phyloP scores from a whole-genome alignment of 2,113 vertebrate species.

The Stictonetta naevosa region DNA sequence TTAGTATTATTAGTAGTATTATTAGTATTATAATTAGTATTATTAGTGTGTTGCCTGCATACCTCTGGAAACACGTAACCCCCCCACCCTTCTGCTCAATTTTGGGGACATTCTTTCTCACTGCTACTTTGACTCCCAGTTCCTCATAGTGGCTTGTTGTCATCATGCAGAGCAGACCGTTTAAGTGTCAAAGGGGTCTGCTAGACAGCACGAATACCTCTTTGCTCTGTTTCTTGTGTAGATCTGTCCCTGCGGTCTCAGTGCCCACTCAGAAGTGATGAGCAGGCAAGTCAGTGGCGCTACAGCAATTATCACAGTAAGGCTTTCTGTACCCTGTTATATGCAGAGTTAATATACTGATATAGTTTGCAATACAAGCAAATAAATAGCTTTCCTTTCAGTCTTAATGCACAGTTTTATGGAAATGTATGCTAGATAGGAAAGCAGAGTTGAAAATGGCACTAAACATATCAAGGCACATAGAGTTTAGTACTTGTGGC shows the following conservation, averaged over 20 bases:
- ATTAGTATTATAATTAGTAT: neutral
- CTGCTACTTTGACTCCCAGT: neutral
- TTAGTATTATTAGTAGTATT: too few species aligned
- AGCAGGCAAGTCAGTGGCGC: neutral
- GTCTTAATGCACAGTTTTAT: neutral
- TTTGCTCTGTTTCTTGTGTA: neutral
- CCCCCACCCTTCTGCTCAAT: neutral
- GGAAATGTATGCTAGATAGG: neutral
- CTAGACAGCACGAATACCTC: neutral
- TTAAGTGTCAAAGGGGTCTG: neutral
- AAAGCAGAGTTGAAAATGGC: neutral
- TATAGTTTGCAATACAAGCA: neutral
- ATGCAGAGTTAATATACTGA: neutral
- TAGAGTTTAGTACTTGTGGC: neutral
- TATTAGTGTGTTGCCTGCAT: neutral
- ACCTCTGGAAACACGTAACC: neutral
- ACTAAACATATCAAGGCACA: neutral
- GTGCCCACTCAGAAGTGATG: neutral
- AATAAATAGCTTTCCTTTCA: slow-evolving; percentile 30
- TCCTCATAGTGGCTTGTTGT: neutral
- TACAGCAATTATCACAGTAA: neutral
- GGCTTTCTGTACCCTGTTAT: neutral
- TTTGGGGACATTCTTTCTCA: neutral
- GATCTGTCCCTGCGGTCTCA: neutral
- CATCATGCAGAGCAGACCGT: neutral